phyloP scores from a whole-genome alignment of 2,888 invertebrate genomes.

The Mimachlamys varia region DNA sequence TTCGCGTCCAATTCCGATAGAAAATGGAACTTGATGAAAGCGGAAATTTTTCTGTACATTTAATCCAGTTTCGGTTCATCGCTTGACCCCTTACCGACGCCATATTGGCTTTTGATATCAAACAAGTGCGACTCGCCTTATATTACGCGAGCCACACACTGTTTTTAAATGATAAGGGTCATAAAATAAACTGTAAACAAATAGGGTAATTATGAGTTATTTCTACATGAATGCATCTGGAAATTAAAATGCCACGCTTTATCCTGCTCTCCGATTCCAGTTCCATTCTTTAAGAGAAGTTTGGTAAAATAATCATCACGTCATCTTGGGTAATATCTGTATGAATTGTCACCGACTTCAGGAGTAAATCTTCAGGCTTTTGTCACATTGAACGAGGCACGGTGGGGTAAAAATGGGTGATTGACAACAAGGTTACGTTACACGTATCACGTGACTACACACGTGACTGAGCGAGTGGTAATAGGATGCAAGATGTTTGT shows the following conservation, averaged over 20 bases:
- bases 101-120: slow-evolving; percentile 16
- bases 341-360: slow-evolving; percentile 10
- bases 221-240: slow-evolving; percentile 23
- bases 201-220: slow-evolving; percentile 34
- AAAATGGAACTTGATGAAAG: slow-evolving; percentile 51
- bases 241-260: slow-evolving; percentile 36
- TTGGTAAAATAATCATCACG: background rate
- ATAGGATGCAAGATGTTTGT: background rate
- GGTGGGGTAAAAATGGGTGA: background rate
- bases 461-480: background rate
- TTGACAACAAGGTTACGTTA: background rate
- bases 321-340: slow-evolving; percentile 28
- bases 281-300: slow-evolving; percentile 28
- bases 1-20: slow-evolving; percentile 47
- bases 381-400: background rate
- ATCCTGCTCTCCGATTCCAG: slow-evolving; percentile 31
- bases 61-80: slow-evolving; percentile 45
- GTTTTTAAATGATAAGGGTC: slow-evolving; percentile 36
- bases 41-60: slow-evolving; percentile 57
- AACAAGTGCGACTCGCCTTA: background rate
- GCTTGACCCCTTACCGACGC: slow-evolving; percentile 32
- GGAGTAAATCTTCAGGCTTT: background rate
- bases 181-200: slow-evolving; percentile 33
- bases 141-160: background rate
- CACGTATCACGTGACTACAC: background rate